Evolutionary conservation across 2,113 vertebrate species (phyloP).

Genomic region (Sebastes fasciatus): DNA sequence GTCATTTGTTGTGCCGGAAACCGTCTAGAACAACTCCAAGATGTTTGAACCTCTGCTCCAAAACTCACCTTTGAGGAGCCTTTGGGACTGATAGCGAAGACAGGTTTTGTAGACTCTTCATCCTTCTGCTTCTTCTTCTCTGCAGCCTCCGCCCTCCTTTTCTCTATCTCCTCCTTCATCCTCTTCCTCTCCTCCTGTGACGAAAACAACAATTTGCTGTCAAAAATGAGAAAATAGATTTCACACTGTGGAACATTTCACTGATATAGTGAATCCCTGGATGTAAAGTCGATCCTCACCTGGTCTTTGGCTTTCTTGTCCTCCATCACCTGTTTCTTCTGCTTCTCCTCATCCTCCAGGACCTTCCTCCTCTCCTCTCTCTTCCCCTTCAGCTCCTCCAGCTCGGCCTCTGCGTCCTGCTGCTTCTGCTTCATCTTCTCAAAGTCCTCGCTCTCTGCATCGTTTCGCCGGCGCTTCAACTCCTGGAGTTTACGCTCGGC

Average conservation of each 20-base stretch:
- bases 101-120: constrained; percentile 87
- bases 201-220: background rate
- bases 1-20: background rate
- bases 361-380: constrained; percentile 93
- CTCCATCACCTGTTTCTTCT: constrained; percentile 89
- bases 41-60: background rate
- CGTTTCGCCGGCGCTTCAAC: constrained; percentile 87
- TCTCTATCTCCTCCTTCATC: constrained; percentile 97
- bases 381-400: constrained; percentile 94
- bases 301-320: constrained; percentile 92
- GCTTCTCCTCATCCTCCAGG: constrained; percentile 93
- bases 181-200: constrained; percentile 94
- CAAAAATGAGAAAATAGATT: background rate
- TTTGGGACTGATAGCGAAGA: constrained; percentile 92
- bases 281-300: constrained; percentile 65
- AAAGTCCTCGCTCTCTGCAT: constrained; percentile 88
- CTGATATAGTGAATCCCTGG: background rate
- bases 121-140: constrained; percentile 94
- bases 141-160: constrained; percentile 94
- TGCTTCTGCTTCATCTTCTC: constrained; percentile 96
- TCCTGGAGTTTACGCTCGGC: constrained; percentile 90
- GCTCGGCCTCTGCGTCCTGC: constrained; percentile 89
- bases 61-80: constrained; percentile 92
- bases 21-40: background rate
- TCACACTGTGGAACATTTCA: background rate